Evolutionary conservation across 2,888 invertebrate species (phyloP), one percentile per base, ranked within the genome.

Genomic region (Pollenia angustigena): DNA sequence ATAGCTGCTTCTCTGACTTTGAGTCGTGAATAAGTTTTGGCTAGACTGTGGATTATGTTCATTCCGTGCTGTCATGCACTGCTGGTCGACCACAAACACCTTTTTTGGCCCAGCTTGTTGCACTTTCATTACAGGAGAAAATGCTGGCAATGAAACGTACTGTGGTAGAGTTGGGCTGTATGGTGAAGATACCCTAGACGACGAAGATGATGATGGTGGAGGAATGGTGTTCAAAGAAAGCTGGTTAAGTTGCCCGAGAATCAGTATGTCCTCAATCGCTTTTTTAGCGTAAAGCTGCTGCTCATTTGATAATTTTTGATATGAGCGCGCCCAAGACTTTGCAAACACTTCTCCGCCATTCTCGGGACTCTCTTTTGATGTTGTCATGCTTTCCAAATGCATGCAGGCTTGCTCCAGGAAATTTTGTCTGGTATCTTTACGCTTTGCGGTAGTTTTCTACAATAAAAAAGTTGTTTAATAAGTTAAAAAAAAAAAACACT

Each of bases 251-350:
- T 44, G 62, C 62, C 62, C 62, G 62, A 62, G 16, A 62, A 62
- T 44, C 62, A 62, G 44, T 62, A 62, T 44, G 16, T 62, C 62
- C 44, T 44, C 62, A 62, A 62, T 62, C 10, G 62, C 42, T 44
- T 62, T 62, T 44, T 62, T 62, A 42, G 62, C 62, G 16, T 60
- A 64, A 64, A 64, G 44, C 64, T 64, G 64, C 64, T 64, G 64
- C 64, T 64, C 16, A 64, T 18, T 18, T 64, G 64, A 18, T 18
- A 64, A 46, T 46, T 44, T 64, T 46, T 64, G 44, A 64, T 64
- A 64, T 64, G 64, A 64, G 64, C 46, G 64, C 64, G 44, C 64
- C 64, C 64, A 64, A 44, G 64, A 64, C 18, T 64, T 64, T 64
- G 64, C 64, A 64, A 64, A 64, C 46, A 64, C 46, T 64, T 64